Percentiles rank a stretch among this genome's conserved stretches.
Evolutionary conservation across 1,140 invertebrate species (phyloP).

Genomic region (Drosophila sulfurigaster): DNA sequence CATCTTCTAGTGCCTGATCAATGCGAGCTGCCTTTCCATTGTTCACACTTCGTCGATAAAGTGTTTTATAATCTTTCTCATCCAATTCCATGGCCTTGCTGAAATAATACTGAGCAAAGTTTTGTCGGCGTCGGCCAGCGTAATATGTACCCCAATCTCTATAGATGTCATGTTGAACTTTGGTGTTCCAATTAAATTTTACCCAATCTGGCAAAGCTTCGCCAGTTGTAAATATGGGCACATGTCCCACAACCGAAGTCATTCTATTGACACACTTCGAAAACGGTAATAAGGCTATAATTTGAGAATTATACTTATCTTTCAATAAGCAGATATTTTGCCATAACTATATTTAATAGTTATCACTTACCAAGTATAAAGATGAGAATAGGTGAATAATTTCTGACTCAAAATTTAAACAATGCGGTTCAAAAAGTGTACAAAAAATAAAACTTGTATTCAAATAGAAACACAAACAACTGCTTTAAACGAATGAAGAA

Average conservation of each 20-base stretch:
- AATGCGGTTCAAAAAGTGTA: neutral
- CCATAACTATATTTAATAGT: no score
- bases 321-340: no score
- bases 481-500: constrained; percentile 5
- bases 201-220: constrained; percentile 52
- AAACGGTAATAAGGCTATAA: neutral
- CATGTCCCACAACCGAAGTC: constrained; percentile 50
- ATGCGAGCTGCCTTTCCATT: constrained; percentile 63
- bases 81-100: constrained; percentile 59
- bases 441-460: neutral
- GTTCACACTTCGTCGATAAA: constrained; percentile 63
- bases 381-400: neutral
- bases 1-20: constrained; percentile 52
- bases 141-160: constrained; percentile 79
- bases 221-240: neutral
- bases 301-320: neutral
- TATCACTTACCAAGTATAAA: neutral
- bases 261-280: constrained; percentile 26
- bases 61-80: constrained; percentile 50
- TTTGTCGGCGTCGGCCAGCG: constrained; percentile 54
- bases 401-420: constrained; percentile 17
- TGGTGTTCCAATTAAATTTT: constrained; percentile 63
- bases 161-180: constrained; percentile 70
- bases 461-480: neutral
- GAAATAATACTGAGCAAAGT: constrained; percentile 61